Base-by-base conservation (phyloP, 2,797 vertebrate genomes). In the Scolopax bukidnonensis region DNA sequence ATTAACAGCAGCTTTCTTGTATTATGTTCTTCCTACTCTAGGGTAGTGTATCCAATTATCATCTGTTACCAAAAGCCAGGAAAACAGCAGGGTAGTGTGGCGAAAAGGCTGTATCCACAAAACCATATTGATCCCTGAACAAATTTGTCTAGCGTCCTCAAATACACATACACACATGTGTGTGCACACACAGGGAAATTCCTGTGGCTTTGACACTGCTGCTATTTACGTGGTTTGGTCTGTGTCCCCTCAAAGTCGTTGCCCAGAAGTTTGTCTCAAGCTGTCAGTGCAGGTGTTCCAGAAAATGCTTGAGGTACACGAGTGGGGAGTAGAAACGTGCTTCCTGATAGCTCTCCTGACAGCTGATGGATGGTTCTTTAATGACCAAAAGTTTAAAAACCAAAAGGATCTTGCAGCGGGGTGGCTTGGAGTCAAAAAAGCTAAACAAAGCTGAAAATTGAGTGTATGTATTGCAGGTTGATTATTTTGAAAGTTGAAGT, bases 91-190 rank as follows among this genome's bases (percentile, higher is more conserved):
- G 93, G 77, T 90, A 25, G 90, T 3, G 14, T 76, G 83, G 87
- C 0, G 0, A 69, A 73, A 90, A 76, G 74, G 40, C 94, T 82
- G 80, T 59, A 79, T 86, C 80, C 83, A 84, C 93, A 95, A 90
- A 94, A 91, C 91, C 86, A 48, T 91, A 87, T 84, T 95, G 93
- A 95, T 97, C 92, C 88, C 74, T 89, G 90, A 95, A 87, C 94
- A 96, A 96, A 96, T 96, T 95, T 95, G 90, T 87, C 90, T 93
- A 38, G 53, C 89, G 88, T 88, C 75, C 87, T 95, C 83, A 69
- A 69, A 89, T 78, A 73, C 76, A 73, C 90, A 86, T 2, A 4
- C 36, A 13, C 67, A 75, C 76, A 41, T 45, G 33, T 83, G 82
- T 12, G 27, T 0, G 2, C 17, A 2, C 40, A 47, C 75, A 65